Evolutionary conservation across 2,888 invertebrate species (phyloP), one percentile per base, ranked within the genome.

Genomic region (Xanthorhoe spadicearia): DNA sequence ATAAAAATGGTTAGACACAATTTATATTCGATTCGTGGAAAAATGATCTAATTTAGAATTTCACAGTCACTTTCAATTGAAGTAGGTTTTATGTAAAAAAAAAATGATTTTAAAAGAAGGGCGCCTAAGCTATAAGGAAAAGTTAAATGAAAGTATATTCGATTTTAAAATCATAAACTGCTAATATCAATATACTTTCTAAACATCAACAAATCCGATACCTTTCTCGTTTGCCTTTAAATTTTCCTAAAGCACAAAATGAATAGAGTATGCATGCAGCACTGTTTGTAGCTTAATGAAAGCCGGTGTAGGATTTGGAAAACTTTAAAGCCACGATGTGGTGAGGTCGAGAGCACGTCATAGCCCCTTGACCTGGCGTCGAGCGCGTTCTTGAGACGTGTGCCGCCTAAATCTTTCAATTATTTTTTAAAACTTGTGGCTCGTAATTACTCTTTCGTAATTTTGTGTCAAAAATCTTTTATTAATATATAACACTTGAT

Each of bases 331-430:
- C 83, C 79, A 56, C 81, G 81, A 80, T 83, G 82, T 81, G 82
- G 82, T 83, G 82, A 80, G 87, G 90, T 91, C 88, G 87, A 92
- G 91, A 74, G 83, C 78, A 73, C 86, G 85, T 86, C 87, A 85
- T 82, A 84, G 82, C 84, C 88, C 76, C 91, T 92, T 92, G 91
- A 92, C 92, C 90, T 72, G 81, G 46, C 76, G 76, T 70, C 68
- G 64, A 73, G 74, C 71, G 74, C 62, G 73, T 74, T 77, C 80
- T 77, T 74, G 75, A 57, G 61, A 66, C 71, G 66, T 70, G 61
- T 68, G 62, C 70, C 68, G 66, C 71, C 74, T 75, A 74, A 77
- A 77, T 74, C 62, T 73, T 75, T 74, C 72, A 76, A 75, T 72
- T 77, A 76, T 71, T 68, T 67, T 66, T 61, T 61, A 57, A 66